Conservation (phyloP, 1,140 invertebrate species). For the Mizuhopecten yessoensis region DNA sequence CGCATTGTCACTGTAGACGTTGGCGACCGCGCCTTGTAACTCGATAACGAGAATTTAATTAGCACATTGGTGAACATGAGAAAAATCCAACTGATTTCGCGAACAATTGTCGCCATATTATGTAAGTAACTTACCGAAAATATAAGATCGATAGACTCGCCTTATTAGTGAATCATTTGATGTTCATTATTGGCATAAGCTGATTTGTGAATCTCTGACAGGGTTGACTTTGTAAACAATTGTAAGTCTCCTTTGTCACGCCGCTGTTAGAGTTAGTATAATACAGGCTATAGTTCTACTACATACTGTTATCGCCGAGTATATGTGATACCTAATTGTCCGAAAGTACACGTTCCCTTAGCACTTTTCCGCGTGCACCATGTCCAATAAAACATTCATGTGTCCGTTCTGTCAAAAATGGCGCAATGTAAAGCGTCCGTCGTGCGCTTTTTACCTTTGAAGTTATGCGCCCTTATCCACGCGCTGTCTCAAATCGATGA, state of each 20-base stretch:
- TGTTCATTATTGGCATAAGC: no score
- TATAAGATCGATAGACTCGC: neutral
- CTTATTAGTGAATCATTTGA: no score
- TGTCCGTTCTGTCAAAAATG: no score
- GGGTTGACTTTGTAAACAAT: no score
- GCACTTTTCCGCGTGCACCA: neutral
- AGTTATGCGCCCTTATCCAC: neutral
- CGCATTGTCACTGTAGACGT: neutral
- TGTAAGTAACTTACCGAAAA: neutral
- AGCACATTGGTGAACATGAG: neutral
- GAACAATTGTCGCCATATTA: neutral
- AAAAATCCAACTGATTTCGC: conserved; percentile 8
- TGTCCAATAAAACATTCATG: neutral
- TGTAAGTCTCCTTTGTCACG: no score
- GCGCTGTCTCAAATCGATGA: neutral
- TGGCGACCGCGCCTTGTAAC: neutral
- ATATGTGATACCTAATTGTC: neutral
- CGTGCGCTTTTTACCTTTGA: neutral
- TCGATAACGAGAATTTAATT: conserved; percentile 27
- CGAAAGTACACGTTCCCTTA: neutral
- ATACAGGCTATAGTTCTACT: neutral
- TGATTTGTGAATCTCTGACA: no score
- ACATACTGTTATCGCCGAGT: neutral
- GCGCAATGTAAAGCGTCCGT: neutral
- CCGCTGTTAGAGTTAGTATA: no score